phyloP scores from a whole-genome alignment of 2,113 vertebrate genomes.

The Perca flavescens region DNA sequence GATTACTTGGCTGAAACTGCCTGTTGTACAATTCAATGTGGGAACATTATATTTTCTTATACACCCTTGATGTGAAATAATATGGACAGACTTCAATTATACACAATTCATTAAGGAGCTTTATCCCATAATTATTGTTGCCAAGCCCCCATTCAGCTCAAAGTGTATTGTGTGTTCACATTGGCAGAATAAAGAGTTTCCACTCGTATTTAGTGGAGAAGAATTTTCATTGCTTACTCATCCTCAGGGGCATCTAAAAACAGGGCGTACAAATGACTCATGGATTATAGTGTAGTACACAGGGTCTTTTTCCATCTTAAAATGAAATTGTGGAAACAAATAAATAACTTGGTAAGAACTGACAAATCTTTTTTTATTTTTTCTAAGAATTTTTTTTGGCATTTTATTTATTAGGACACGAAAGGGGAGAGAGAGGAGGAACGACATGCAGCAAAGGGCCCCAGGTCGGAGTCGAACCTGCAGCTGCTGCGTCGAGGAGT shows the following conservation, averaged over 20 bases:
- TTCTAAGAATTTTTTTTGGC: too few species aligned
- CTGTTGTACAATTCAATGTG: neutral
- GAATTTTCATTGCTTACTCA: constrained; percentile 53
- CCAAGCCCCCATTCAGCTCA: constrained; percentile 29
- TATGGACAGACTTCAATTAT: constrained; percentile 28
- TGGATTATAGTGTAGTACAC: neutral
- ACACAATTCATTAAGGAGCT: constrained; percentile 14
- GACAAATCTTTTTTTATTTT: neutral
- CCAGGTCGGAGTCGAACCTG: too few species aligned
- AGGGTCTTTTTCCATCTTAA: constrained; percentile 25
- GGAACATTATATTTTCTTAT: constrained; percentile 24
- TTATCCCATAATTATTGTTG: neutral
- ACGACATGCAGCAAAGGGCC: too few species aligned
- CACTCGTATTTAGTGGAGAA: constrained; percentile 40
- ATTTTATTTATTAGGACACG: too few species aligned
- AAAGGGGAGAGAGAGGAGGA: too few species aligned
- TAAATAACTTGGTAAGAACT: constrained; percentile 8
- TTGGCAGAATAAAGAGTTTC: constrained; percentile 51
- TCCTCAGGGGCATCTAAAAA: constrained; percentile 61
- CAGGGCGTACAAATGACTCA: constrained; percentile 61
- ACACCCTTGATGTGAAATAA: constrained; percentile 26
- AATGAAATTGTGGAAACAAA: constrained; percentile 40
- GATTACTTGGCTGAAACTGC: constrained; percentile 15
- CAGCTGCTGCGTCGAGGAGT: too few species aligned
- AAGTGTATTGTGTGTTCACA: constrained; percentile 19